These are phyloP conservation scores for Aphaenogaster ashmeadi DNA, from an alignment of 1,140 invertebrate species.

Conservation along the genomic window DNA sequence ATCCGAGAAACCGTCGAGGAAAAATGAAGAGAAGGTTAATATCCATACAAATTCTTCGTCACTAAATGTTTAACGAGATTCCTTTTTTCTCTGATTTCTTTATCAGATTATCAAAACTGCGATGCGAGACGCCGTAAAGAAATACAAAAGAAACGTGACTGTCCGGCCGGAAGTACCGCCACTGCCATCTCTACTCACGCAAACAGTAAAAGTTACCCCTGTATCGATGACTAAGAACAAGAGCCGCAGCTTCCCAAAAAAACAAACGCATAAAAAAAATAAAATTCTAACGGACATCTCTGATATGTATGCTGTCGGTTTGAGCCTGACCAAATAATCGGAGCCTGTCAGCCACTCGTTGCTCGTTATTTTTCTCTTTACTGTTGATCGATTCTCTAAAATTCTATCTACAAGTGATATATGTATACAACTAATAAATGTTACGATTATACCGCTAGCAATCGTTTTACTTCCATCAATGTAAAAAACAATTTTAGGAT, in stretches of 20 bases:
- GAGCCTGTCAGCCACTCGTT: conserved; percentile 53
- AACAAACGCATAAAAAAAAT: conserved; percentile 71
- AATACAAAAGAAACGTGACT: conserved; percentile 78
- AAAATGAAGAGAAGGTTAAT: conserved; percentile 76
- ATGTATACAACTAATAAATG: conserved; percentile 70
- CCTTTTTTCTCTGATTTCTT: not conserved
- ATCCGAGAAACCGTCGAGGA: conserved; percentile 66
- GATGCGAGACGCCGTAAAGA: conserved; percentile 75
- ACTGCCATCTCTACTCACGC: conserved; percentile 59
- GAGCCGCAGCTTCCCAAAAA: conserved; percentile 60
- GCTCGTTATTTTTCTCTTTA: conserved; percentile 54
- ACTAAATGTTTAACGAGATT: not conserved
- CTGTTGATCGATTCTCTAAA: conserved; percentile 64
- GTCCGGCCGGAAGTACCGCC: conserved; percentile 60
- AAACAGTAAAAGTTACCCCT: conserved; percentile 7
- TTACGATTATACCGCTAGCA: conserved; percentile 17
- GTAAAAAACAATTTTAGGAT: not conserved
- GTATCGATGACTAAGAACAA: conserved; percentile 54
- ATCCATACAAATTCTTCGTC: not conserved
- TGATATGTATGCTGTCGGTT: conserved; percentile 83
- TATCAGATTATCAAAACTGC: conserved; percentile 76
- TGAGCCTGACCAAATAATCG: conserved; percentile 72
- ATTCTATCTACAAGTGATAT: conserved; percentile 67
- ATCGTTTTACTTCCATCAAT: not conserved
- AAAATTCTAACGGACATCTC: conserved; percentile 75